Base-by-base conservation (phyloP, 2,888 invertebrate genomes). In the Sminthurinus aureus region DNA sequence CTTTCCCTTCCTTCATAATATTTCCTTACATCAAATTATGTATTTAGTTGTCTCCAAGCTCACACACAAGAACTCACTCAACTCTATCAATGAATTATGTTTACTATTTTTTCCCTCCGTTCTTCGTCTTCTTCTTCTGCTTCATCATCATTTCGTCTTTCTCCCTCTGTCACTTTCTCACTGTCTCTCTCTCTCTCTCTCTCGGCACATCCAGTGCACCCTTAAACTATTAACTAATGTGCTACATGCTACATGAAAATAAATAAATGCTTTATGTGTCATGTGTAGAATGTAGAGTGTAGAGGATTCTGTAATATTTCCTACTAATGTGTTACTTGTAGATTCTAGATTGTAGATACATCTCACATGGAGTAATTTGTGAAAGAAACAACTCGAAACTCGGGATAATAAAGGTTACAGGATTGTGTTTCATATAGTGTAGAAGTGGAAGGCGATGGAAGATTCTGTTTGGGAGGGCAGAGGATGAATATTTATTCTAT, bases 1-100 rank as follows among this genome's bases (percentile, higher is more conserved):
- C 20, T 58, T 58, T 52, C 73, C 73, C 73, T 73, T 73, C 73
- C 73, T 73, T 73, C 73, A 24, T 73, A 73, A 73, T 73, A 73
- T 73, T 73, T 58, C 58, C 58, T 58, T 58, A 58, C 58, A 58
- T 58, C 58, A 58, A 58, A 58, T 58, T 58, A 58, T 58, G 58
- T 58, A 58, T 58, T 58, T 58, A 58, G 58, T 58, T 58, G 58
- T 58, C 58, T 13, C 58, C 15, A 11, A 58, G 4, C 9, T 58
- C 58, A 58, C 58, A 58, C 15, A 58, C 15, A 58, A 58, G 4
- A 58, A 58, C 58, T 58, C 58, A 58, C 58, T 58, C 58, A 58
- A 58, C 58, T 58, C 58, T 58, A 58, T 58, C 58, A 58, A 58
- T 58, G 58, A 58, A 58, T 15, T 15, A 18, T 58, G 58, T 58